Evolutionary conservation across 2,113 vertebrate genomes (phyloP).

Genomic region (Psittacus erithacus): DNA sequence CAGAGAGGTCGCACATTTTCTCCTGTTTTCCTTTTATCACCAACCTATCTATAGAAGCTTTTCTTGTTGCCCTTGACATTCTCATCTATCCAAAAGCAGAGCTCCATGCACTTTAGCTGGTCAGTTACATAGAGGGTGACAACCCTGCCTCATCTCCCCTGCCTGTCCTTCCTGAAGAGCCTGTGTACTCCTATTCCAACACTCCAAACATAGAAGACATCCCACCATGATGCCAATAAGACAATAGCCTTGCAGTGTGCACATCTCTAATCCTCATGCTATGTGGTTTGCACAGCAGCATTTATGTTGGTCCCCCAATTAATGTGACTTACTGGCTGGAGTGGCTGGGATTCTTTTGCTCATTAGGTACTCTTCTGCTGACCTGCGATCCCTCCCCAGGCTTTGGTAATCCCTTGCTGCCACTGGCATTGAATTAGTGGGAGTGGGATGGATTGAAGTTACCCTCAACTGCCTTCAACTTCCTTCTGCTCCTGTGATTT

Average conservation of each 20-base stretch:
- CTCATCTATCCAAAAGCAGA: background rate
- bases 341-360: background rate
- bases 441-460: background rate
- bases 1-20: background rate
- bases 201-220: background rate
- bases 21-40: background rate
- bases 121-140: background rate
- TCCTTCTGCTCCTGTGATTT: background rate
- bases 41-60: background rate
- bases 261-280: background rate
- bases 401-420: background rate
- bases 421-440: background rate
- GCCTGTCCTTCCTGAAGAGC: background rate
- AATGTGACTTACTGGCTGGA: background rate
- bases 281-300: background rate
- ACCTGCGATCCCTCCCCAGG: background rate
- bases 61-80: background rate
- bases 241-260: background rate
- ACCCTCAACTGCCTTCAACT: background rate
- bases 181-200: background rate
- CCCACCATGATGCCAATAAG: background rate
- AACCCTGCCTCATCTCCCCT: background rate
- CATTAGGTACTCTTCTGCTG: background rate
- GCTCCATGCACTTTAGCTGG: background rate
- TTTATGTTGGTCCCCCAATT: background rate